Base-by-base conservation (phyloP, 1,140 invertebrate genomes). In the Limonius californicus region DNA sequence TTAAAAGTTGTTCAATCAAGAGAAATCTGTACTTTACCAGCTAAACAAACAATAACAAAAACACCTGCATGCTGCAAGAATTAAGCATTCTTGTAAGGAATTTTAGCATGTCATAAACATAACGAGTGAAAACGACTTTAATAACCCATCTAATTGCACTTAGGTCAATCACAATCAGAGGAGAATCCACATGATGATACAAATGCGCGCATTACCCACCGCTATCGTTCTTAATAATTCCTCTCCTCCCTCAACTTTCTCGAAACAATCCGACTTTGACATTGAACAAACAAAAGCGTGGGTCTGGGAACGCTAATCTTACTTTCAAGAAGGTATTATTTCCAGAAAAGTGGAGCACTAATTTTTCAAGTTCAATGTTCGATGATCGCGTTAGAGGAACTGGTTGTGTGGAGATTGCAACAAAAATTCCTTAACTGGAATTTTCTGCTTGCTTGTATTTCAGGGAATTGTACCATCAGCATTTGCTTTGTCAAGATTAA, bases 301-400 rank as follows among this genome's bases (percentile, higher is more conserved):
- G 11, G 35, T 39, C 35, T 39, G 35, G 35, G 35, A 39, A 39
- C 2, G 2, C 7, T 39, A 12, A 11, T 39, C 35, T 39, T 39
- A 39, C 35, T 39, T 39, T 39, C 35, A 39, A 39, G 35, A 39
- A 27, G 9, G 23, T 39, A 39, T 39, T 39, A 39, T 39, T 39
- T 39, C 11, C 35, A 39, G 35, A 39, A 39, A 39, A 39, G 35
- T 39, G 35, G 35, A 39, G 35, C 35, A 39, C 35, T 39, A 39
- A 39, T 39, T 39, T 39, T 39, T 39, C 35, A 39, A 39, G 35
- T 39, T 39, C 35, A 39, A 39, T 39, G 35, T 39, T 39, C 35
- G 35, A 39, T 11, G 35, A 39, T 12, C 35, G 35, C n/a, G 35
- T 14, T 27, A 27, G 23, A 27, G 11, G 35, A 39, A 39, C 35